Conservation (phyloP, 92 coral and sea anemone species). For the Phenganax marumi region DNA sequence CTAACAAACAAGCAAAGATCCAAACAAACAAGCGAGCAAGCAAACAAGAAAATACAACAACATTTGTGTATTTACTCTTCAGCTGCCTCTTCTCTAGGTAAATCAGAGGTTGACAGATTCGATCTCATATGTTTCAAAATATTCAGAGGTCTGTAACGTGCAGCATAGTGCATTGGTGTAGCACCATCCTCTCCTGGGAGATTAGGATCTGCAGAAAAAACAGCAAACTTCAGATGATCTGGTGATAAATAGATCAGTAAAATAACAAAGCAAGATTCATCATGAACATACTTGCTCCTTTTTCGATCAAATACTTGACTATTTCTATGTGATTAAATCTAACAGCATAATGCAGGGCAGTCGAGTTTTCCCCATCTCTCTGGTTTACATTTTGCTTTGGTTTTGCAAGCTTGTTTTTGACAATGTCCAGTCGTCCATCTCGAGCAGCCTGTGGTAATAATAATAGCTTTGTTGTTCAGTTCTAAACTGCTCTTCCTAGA, state of each 20-base stretch:
- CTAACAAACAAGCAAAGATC: too few species aligned
- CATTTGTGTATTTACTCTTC: slow-evolving; percentile 31
- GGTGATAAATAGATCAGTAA: not conserved
- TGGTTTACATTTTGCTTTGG: slow-evolving; percentile 48
- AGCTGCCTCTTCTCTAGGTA: slow-evolving; percentile 20
- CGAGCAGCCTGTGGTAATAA: slow-evolving; percentile 69
- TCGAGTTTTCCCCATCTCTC: slow-evolving; percentile 59
- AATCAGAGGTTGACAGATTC: slow-evolving; percentile 46
- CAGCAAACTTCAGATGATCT: not conserved
- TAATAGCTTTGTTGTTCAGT: not conserved
- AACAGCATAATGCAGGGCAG: slow-evolving; percentile 82
- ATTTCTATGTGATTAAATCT: slow-evolving; percentile 71
- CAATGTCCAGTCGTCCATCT: slow-evolving; percentile 76
- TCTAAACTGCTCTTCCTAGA: too few species aligned
- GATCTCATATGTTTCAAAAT: slow-evolving; percentile 39
- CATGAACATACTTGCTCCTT: slow-evolving; percentile 67
- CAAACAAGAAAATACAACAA: too few species aligned
- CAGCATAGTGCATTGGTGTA: slow-evolving; percentile 86
- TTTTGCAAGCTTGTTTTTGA: slow-evolving; percentile 51
- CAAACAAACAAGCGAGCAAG: too few species aligned
- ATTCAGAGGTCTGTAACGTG: slow-evolving; percentile 72
- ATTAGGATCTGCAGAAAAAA: slow-evolving; percentile 12
- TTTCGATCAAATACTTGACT: slow-evolving; percentile 57
- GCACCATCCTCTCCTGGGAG: slow-evolving; percentile 87
- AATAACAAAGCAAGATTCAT: not conserved